Conservation (phyloP, 2,888 invertebrate species). For the Drosophila bunnanda region DNA sequence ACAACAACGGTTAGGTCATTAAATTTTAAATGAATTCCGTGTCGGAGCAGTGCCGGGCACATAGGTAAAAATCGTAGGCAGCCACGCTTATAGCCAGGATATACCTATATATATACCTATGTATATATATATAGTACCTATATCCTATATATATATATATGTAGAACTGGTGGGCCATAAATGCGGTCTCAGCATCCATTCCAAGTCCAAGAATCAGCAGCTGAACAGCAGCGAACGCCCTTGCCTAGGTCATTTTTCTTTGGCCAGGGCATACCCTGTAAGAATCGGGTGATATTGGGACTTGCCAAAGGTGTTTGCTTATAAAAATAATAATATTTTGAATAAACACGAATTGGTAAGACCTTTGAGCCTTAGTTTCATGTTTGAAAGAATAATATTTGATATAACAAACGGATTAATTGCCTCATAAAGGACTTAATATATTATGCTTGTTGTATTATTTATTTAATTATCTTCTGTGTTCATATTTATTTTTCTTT, state of each 20-base stretch:
- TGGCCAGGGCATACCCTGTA: slow-evolving; percentile 6
- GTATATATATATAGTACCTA: slow-evolving; percentile 1
- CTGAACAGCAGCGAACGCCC: slow-evolving; percentile 34
- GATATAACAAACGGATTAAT: too few relatives aligned
- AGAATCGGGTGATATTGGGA: neutral
- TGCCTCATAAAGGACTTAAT: too few relatives aligned
- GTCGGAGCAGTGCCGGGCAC: slow-evolving; percentile 51
- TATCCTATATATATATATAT: slow-evolving; percentile 2
- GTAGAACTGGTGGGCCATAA: slow-evolving; percentile 40
- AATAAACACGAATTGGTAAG: too few relatives aligned
- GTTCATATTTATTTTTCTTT: too few relatives aligned
- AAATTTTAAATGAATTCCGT: slow-evolving; percentile 79
- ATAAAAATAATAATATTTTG: too few relatives aligned
- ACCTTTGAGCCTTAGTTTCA: too few relatives aligned
- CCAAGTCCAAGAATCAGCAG: slow-evolving; percentile 44
- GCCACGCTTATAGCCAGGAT: neutral
- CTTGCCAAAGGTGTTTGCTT: neutral
- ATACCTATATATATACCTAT: slow-evolving; percentile 16
- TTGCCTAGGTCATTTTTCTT: slow-evolving; percentile 60
- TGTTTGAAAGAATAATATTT: too few relatives aligned
- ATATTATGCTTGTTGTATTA: too few relatives aligned
- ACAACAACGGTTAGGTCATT: slow-evolving; percentile 72
- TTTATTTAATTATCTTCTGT: too few relatives aligned
- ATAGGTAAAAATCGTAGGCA: slow-evolving; percentile 54
- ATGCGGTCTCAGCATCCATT: slow-evolving; percentile 71